Percentiles rank a stretch among this genome's conserved stretches.
Evolutionary conservation across 1,140 invertebrate genomes (phyloP).

Genomic region (Sycophaga agraensis): DNA sequence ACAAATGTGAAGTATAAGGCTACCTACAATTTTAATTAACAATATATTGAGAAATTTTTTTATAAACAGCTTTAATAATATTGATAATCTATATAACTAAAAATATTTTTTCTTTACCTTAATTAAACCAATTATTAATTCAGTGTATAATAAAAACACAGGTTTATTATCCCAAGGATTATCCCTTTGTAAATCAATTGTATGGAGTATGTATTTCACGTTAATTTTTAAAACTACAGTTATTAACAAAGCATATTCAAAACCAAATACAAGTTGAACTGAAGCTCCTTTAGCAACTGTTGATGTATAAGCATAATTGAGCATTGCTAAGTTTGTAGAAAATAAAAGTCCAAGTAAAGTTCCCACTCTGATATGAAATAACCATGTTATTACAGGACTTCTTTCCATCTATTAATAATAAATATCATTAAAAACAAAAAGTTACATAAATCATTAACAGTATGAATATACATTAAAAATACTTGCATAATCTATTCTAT

Average conservation of each 20-base stretch:
- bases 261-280: slow-evolving; percentile 98
- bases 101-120: slow-evolving; percentile 53
- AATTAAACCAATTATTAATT: slow-evolving; percentile 89
- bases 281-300: slow-evolving; percentile 94
- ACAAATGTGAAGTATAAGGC: slow-evolving; percentile 93
- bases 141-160: slow-evolving; percentile 94
- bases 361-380: slow-evolving; percentile 93
- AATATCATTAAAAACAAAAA: not conserved
- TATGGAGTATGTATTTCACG: slow-evolving; percentile 94
- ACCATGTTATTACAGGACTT: slow-evolving; percentile 92
- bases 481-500: slow-evolving; percentile 97
- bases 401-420: slow-evolving; percentile 88
- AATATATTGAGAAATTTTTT: not conserved
- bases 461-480: slow-evolving; percentile 29
- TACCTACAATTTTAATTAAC: slow-evolving; percentile 65
- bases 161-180: slow-evolving; percentile 99
- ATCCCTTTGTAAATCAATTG: slow-evolving; percentile 90
- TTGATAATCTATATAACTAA: not conserved
- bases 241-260: slow-evolving; percentile 97
- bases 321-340: slow-evolving; percentile 83
- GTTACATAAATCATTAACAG: not conserved
- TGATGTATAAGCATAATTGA: slow-evolving; percentile 91
- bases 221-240: slow-evolving; percentile 92
- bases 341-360: slow-evolving; percentile 82
- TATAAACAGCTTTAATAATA: not conserved